Conservation (phyloP, 2,113 vertebrate genomes). For the Boulengeromyrus knoepffleri region DNA sequence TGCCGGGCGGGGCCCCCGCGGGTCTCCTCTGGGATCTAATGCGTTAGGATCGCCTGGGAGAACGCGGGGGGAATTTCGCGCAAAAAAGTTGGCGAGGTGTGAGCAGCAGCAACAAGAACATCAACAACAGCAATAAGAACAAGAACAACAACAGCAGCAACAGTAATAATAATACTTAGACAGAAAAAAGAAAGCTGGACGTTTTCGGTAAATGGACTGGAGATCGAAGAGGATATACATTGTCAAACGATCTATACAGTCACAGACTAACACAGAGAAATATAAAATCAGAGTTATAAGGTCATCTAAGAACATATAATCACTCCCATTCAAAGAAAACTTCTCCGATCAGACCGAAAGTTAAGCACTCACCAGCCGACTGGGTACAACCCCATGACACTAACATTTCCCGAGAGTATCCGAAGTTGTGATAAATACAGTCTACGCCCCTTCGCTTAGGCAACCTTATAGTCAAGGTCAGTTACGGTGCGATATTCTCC, state of each 20-base stretch:
- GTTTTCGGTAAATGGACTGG: neutral
- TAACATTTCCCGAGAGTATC: neutral
- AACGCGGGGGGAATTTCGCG: neutral
- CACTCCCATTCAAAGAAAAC: neutral
- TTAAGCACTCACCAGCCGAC: neutral
- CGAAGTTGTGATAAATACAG: neutral
- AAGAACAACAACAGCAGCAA: neutral
- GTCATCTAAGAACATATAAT: neutral
- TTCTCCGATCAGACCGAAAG: neutral
- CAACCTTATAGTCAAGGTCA: neutral
- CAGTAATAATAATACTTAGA: neutral
- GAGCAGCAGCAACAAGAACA: neutral
- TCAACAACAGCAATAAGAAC: neutral
- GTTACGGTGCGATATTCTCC: neutral
- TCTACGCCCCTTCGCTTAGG: neutral
- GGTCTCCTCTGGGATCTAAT: neutral
- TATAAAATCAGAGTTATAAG: neutral
- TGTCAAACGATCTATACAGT: neutral
- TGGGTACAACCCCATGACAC: neutral
- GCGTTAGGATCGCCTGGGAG: neutral
- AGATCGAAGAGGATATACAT: neutral
- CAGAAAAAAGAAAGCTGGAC: neutral
- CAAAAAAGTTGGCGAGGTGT: neutral
- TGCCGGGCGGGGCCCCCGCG: neutral
- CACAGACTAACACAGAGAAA: neutral